These are phyloP conservation scores for Megaceryle torquata DNA, from an alignment of 2,113 vertebrate genomes.

Conservation along the genomic window DNA sequence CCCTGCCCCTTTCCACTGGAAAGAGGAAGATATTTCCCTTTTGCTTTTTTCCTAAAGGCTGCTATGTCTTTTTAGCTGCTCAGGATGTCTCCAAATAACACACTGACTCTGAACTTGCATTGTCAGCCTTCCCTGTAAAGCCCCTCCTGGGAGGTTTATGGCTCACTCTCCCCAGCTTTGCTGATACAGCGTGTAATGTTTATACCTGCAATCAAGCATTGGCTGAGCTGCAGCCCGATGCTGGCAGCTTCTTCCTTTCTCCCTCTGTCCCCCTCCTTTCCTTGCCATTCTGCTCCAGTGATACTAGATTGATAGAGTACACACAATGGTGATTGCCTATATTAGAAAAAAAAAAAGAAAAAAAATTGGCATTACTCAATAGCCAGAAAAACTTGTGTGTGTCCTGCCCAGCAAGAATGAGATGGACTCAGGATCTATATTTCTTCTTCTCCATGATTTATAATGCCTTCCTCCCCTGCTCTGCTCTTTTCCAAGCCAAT, in stretches of 20 bases:
- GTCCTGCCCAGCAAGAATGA: neutral
- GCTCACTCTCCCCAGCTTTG: constrained; percentile 31
- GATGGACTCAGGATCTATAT: neutral
- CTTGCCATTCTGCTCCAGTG: neutral
- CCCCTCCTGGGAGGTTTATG: constrained; percentile 52
- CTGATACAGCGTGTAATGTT: constrained; percentile 64
- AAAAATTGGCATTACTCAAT: neutral
- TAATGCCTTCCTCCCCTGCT: neutral
- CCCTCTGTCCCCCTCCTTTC: neutral
- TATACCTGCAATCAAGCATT: constrained; percentile 61
- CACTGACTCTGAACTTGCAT: constrained; percentile 50
- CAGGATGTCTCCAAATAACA: constrained; percentile 42
- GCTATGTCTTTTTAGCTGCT: constrained; percentile 57
- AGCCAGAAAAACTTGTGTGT: neutral
- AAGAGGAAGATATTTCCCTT: constrained; percentile 2
- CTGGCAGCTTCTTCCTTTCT: constrained; percentile 58
- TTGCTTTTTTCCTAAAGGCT: neutral
- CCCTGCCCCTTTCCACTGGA: neutral
- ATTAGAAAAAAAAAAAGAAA: neutral
- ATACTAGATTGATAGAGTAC: neutral
- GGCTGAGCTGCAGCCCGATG: neutral
- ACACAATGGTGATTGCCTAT: neutral
- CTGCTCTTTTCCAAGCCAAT: constrained; percentile 5
- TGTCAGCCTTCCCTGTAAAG: constrained; percentile 61
- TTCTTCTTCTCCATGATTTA: constrained; percentile 40